Base-by-base conservation (phyloP, 1,140 invertebrate genomes). In the Eulimnadia texana region DNA sequence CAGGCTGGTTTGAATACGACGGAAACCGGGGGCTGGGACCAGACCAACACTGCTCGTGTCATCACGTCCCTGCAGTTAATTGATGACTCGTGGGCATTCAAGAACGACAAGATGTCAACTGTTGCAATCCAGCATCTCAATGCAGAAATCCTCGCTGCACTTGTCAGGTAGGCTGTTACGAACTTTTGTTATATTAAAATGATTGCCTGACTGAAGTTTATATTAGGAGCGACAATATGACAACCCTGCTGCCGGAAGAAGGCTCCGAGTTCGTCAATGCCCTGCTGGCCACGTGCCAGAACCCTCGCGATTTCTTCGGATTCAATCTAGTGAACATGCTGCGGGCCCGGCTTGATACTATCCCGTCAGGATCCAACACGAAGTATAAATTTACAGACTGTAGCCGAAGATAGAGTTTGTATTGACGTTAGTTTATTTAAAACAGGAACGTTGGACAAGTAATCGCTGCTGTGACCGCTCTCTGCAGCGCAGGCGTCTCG, bases 221-320 rank as follows among this genome's bases (percentile, higher is more conserved):
- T 42, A 9, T 22, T 6, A 63, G 62, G 47, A 58, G 50, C 29
- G 27, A 11, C 50, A 63, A 63, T 20, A 57, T 63, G 55, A 59
- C 56, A 19, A 28, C 33, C 24, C 13, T 50, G 49, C 1, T 57
- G 22, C 23, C 62, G 1, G 62, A 63, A 60, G 58, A 58, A 29
- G 50, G 55, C 53, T 11, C 62, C 2, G 58, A 63, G 23, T 58
- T 20, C 22, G 50, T 63, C n/a, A 42, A 63, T 24, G 55, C 47
- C 11, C 28, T 63, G n/a, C 42, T 63, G 9, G 55, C 62, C 13
- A 63, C 62, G 0, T 63, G 62, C 33, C 62, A 63, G 50, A 58
- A 63, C 22, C 62, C 62, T 1, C 33, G 42, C 23, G 53, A 63
- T 11, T 63, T 60, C 20, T 42, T 52, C 10, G 62, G 62, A 11